Percentiles rank a stretch among this genome's conserved stretches.
phyloP scores from a whole-genome alignment of 2,888 invertebrate species.

The Drosophila cognata region DNA sequence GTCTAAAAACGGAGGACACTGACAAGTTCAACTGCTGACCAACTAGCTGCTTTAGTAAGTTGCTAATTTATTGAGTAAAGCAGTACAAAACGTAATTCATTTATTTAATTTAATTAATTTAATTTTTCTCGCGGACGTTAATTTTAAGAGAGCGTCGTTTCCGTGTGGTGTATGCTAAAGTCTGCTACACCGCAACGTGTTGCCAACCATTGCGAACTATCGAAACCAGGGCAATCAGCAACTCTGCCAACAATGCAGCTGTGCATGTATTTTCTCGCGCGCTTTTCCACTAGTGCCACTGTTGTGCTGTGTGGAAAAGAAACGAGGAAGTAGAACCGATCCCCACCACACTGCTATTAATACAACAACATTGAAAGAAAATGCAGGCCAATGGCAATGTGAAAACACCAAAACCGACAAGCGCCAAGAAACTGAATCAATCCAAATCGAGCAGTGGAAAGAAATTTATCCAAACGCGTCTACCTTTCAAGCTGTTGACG shows the following conservation, averaged over 20 bases:
- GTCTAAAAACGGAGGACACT: background rate
- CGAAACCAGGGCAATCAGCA: background rate
- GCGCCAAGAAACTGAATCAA: slow-evolving; percentile 44
- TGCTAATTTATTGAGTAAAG: background rate
- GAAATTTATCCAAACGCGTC: slow-evolving; percentile 87
- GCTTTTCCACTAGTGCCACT: slow-evolving; percentile 31
- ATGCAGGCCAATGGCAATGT: slow-evolving; percentile 52
- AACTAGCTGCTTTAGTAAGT: background rate
- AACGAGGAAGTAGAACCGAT: background rate
- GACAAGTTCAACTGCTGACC: background rate
- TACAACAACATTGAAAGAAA: slow-evolving; percentile 10
- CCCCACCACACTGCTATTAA: background rate
- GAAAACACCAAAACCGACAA: slow-evolving; percentile 60
- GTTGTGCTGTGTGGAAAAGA: slow-evolving; percentile 1
- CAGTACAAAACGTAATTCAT: background rate
- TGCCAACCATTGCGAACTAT: slow-evolving; percentile 29
- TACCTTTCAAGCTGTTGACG: slow-evolving; percentile 87
- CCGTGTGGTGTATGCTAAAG: background rate
- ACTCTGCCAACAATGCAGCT: slow-evolving; percentile 27
- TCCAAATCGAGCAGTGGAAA: slow-evolving; percentile 82
- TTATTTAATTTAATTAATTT: too few relatives aligned
- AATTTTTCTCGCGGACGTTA: background rate
- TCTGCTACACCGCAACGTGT: background rate
- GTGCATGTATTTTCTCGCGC: slow-evolving; percentile 50
- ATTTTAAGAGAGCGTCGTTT: background rate